These are phyloP conservation scores for Mesocricetus auratus DNA, from an alignment of 2,113 vertebrate genomes.

Conservation along the genomic window DNA sequence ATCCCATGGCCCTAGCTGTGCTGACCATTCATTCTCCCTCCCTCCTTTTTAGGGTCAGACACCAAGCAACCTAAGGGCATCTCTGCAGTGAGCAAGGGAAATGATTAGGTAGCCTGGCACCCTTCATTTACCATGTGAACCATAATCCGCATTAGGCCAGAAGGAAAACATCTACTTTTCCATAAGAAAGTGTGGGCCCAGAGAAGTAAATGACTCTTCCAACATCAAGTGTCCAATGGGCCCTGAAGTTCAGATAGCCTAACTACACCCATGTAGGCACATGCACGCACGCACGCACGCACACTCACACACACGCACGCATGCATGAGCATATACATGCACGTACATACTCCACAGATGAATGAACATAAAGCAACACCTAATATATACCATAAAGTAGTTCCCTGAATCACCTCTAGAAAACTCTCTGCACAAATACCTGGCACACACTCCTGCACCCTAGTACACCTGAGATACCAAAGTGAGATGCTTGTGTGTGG, in stretches of 20 bases:
- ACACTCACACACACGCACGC: background rate
- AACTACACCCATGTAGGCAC: background rate
- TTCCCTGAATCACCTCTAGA: background rate
- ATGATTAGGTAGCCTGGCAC: fast-evolving
- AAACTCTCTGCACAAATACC: no score
- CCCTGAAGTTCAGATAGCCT: background rate
- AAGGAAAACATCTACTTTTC: background rate
- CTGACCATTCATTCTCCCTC: no score
- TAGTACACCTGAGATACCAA: background rate
- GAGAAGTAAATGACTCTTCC: background rate
- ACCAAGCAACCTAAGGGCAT: background rate
- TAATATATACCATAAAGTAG: background rate
- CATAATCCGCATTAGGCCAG: background rate
- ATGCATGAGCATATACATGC: no score
- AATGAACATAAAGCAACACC: background rate
- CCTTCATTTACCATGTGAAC: background rate
- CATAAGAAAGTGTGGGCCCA: background rate
- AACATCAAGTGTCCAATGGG: background rate
- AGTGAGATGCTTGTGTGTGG: fast-evolving
- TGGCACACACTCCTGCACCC: background rate
- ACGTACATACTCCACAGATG: background rate
- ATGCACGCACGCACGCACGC: background rate
- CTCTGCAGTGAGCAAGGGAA: background rate
- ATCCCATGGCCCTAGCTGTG: no score
- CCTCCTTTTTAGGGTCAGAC: background rate